Base-by-base conservation (phyloP, 1,140 invertebrate species). In the Trichonephila inaurata region DNA sequence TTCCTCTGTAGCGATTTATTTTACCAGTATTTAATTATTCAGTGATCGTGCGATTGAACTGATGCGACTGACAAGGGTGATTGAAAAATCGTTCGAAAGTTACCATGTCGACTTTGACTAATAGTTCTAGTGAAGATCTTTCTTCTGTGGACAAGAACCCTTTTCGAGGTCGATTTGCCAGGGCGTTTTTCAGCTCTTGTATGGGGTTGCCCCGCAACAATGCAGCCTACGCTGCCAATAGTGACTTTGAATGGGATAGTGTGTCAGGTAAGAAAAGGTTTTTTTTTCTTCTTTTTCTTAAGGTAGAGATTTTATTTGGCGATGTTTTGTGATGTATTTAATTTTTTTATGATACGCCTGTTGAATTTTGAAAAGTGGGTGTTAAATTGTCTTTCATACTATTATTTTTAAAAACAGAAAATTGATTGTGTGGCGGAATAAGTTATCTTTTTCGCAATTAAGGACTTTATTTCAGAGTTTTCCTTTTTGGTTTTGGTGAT, bases 141-240 rank as follows among this genome's bases (percentile, higher is more conserved):
- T 66, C 77, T 2, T 83, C 88, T 16, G 24, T 64, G 51, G 93
- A 94, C 81, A 85, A 72, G 33, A 90, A 94, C 24, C 88, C 72
- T 40, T 94, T 94, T 69, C 72, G 93, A 51, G 93, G 87, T 19
- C 58, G 88, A 8, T 94, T 94, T 85, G 93, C 93, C 28, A 64
- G 93, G 61, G 93, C 89, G 58, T 90, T 94, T 33, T 94, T 94
- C 88, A 94, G 93, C 21, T 94, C 93, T 10, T 94, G 93, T 21
- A 94, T 94, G 87, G 93, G 93, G 3, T 7, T 90, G 58, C 93
- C 93, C 44, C 58, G 88, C 14, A 93, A 88, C 33, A 77, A 90
- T 69, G 51, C 51, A 40, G 61, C 88, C 77, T 66, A 94, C 61
- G 87, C 77, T 24, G 93, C 88, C 1, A 61, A 90, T 28, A 82